A percentile compares a stretch with the other conserved stretches of the same genome.
Conservation (phyloP, 1,140 invertebrate genomes). For the Pseudomyrmex concolor region DNA sequence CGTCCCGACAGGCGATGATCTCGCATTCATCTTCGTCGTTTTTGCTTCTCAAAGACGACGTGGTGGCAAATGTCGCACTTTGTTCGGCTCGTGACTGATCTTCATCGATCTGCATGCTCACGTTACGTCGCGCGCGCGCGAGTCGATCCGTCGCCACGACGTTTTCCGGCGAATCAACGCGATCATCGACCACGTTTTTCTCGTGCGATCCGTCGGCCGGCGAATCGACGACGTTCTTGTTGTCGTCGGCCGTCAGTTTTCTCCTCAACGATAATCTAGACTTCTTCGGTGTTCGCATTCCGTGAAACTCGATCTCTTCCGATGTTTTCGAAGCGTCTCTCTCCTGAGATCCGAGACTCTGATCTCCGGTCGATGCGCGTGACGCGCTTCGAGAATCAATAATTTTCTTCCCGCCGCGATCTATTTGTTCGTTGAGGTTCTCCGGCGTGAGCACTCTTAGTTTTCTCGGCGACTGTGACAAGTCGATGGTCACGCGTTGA, state of each 20-base stretch:
- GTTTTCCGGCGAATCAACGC: neutral
- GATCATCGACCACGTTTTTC: neutral
- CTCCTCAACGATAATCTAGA: conserved; percentile 45
- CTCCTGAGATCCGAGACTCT: neutral
- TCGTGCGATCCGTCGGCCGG: neutral
- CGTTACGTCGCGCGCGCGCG: conserved; percentile 28
- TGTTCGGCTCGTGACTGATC: too few relatives aligned
- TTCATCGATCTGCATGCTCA: neutral
- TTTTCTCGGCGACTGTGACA: neutral
- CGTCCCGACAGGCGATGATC: neutral
- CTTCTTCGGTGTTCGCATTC: neutral
- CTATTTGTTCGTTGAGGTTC: neutral
- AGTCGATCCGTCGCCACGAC: neutral
- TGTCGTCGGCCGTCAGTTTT: neutral
- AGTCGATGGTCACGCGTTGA: neutral
- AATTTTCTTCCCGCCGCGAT: neutral
- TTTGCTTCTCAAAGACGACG: neutral
- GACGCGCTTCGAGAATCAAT: neutral
- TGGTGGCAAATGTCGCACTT: too few relatives aligned
- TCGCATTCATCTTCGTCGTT: neutral
- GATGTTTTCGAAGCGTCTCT: neutral
- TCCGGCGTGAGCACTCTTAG: conserved; percentile 4
- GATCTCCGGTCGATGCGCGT: neutral
- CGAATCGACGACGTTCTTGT: neutral
- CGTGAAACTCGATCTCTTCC: neutral